Evolutionary conservation across 2,113 vertebrate species (phyloP), one percentile per base, ranked within the genome.

Genomic region (Oenanthe melanoleuca): DNA sequence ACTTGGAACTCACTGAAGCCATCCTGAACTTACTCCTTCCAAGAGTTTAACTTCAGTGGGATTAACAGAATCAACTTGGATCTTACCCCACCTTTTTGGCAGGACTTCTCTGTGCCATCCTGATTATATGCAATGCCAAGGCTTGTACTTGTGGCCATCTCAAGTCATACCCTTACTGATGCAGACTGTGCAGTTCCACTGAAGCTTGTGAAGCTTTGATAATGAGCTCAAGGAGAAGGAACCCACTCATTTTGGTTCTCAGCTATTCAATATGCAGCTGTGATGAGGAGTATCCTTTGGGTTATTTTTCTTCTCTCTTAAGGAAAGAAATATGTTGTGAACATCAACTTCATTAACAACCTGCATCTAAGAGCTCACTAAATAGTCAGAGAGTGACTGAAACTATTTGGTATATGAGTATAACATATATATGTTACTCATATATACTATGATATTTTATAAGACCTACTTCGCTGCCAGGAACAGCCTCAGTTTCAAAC

Each of bases 201-300:
- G 44, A 84, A 84, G 69, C 18, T 55, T 3, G 0, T 11, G 3
- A 17, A 70, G 34, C 40, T 80, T 45, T 25, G 13, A n/a, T 29
- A 45, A 49, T 15, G 44, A 38, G 18, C 29, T 69, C 12, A 9
- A 81, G 26, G n/a, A 75, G 24, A 34, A 69, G 2, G 2, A 63
- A 33, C 26, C 45, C 22, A 25, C 5, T 75, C 15, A 17, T 40
- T 88, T 57, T 40, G 6, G 13, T 65, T 83, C 28, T 77, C 45
- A 77, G 47, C 38, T 80, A 24, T 31, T 83, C 50, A 40, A 52
- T 29, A 45, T 1, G 2, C 63, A 75, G 71, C 38, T 83, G 31
- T 5, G 25, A 53, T 34, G 50, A n/a, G 3, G 9, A 70, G 4
- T 10, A 26, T 53, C 37, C 52, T 59, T 40, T 1, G 0, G 14